phyloP scores from a whole-genome alignment of 2,888 invertebrate genomes.

The Rhogogaster chlorosoma region DNA sequence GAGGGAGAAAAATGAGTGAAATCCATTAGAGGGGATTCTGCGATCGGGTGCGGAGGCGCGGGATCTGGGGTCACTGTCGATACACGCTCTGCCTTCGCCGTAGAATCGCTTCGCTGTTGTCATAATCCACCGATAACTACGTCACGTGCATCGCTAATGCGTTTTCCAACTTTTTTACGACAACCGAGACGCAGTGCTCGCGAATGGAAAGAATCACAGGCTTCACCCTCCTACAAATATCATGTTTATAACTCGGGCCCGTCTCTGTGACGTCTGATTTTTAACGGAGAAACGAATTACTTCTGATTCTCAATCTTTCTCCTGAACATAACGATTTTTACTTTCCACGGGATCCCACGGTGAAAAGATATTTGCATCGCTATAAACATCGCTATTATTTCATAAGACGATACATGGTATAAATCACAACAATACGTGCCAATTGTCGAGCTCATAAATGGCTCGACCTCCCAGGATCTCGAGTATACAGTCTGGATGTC shows the following conservation, averaged over 20 bases:
- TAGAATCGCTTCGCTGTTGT: conserved; percentile 56
- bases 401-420: background rate
- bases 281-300: background rate
- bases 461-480: background rate
- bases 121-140: conserved; percentile 57
- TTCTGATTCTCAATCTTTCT: background rate
- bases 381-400: too few relatives aligned
- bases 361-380: too few relatives aligned
- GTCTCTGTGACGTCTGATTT: background rate
- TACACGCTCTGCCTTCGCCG: conserved; percentile 57
- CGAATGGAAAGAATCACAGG: background rate
- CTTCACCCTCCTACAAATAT: background rate
- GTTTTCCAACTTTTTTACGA: conserved; percentile 56
- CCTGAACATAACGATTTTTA: background rate
- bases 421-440: background rate
- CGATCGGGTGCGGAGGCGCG: conserved; percentile 69
- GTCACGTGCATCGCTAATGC: conserved; percentile 72
- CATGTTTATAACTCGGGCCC: background rate
- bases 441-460: background rate
- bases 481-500: background rate
- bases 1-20: conserved; percentile 78
- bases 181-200: background rate
- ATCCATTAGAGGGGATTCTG: conserved; percentile 69
- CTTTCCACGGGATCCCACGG: background rate
- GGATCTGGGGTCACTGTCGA: conserved; percentile 70